These are phyloP conservation scores for Ramphastos sulfuratus DNA, from an alignment of 2,113 vertebrate genomes.

Conservation along the genomic window DNA sequence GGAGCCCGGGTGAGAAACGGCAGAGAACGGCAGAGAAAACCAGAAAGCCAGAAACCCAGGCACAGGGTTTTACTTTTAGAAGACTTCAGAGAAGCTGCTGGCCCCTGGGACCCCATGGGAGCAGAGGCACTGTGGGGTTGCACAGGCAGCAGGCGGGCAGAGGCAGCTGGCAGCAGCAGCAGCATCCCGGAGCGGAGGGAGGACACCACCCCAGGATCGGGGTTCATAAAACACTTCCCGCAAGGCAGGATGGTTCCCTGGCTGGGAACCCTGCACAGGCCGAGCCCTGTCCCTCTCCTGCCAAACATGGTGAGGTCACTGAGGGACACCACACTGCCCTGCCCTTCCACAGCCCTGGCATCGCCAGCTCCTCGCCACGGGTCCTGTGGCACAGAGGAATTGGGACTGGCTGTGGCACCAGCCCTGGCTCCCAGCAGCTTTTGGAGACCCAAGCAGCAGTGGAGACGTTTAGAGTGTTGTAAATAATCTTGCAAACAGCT, in stretches of 20 bases:
- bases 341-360: fast-evolving
- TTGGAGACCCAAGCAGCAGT: background rate
- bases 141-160: background rate
- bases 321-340: background rate
- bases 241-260: background rate
- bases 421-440: background rate
- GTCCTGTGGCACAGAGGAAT: background rate
- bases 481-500: background rate
- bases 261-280: background rate
- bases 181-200: fast-evolving
- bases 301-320: fast-evolving
- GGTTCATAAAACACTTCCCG: background rate
- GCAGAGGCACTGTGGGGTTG: background rate
- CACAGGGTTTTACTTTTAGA: background rate
- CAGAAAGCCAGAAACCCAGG: background rate
- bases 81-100: fast-evolving
- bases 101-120: fast-evolving
- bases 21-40: background rate
- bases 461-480: fast-evolving
- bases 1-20: background rate
- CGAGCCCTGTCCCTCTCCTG: background rate
- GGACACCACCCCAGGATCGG: background rate
- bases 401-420: background rate
- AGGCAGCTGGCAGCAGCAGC: fast-evolving
- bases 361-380: fast-evolving